phyloP scores from a whole-genome alignment of 2,113 vertebrate genomes.

The Nestor notabilis region DNA sequence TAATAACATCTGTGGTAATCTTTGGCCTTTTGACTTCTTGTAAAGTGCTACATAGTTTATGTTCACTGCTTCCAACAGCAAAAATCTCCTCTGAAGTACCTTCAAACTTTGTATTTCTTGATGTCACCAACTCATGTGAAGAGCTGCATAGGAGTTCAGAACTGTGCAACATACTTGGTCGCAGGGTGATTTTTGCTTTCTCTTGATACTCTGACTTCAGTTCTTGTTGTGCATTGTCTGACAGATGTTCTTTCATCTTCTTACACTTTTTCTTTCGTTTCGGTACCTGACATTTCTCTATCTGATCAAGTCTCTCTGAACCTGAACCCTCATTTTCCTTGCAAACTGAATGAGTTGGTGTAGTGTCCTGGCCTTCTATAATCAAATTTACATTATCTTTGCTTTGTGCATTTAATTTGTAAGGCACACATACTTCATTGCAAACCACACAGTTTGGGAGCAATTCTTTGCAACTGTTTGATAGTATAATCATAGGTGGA shows the following conservation, averaged over 20 bases:
- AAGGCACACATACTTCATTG: not conserved
- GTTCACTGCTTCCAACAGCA: not conserved
- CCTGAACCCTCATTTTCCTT: not conserved
- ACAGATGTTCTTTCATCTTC: not conserved
- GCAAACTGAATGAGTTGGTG: not conserved
- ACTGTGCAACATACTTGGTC: not conserved
- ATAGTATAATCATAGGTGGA: not conserved
- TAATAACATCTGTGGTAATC: not conserved
- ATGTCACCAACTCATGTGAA: not conserved
- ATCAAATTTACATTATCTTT: not conserved
- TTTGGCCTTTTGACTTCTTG: slow-evolving; percentile 55
- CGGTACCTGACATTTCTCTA: not conserved
- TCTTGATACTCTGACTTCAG: not conserved
- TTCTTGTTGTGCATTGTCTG: not conserved
- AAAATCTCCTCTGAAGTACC: not conserved
- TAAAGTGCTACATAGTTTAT: not conserved
- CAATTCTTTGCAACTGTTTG: not conserved
- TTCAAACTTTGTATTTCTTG: not conserved
- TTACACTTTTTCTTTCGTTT: not conserved
- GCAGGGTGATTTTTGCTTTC: not conserved
- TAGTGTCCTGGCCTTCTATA: not conserved
- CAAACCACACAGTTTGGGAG: not conserved
- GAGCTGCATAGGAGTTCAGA: not conserved
- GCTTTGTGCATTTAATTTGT: not conserved
- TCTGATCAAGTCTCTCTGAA: not conserved